Evolutionary conservation across 2,888 invertebrate species (phyloP).

Genomic region (Drosophila pegasa): DNA sequence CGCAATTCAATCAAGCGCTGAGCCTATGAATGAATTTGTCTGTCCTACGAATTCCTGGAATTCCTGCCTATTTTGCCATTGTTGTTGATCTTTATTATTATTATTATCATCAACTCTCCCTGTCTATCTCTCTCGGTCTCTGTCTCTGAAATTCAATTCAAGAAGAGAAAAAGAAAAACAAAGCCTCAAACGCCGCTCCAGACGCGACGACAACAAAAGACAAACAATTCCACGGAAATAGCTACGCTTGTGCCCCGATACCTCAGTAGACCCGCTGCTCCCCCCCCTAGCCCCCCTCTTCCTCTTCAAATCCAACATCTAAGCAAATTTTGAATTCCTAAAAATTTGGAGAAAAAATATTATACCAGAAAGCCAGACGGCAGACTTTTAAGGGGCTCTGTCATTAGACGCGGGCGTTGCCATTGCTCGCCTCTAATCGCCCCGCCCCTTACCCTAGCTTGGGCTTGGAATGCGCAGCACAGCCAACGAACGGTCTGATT

Average conservation of each 20-base stretch:
- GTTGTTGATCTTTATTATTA: conserved; percentile 39
- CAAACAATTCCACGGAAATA: conserved; percentile 73
- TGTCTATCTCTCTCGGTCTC: not conserved
- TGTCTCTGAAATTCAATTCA: conserved; percentile 56
- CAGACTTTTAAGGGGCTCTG: conserved; percentile 29
- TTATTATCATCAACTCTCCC: conserved; percentile 27
- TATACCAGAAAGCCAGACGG: conserved; percentile 18
- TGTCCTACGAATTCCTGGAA: conserved; percentile 51
- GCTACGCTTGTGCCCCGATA: conserved; percentile 21
- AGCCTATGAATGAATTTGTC: conserved; percentile 64
- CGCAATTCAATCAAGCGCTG: conserved; percentile 63
- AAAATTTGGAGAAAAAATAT: conserved; percentile 12
- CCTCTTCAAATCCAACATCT: conserved; percentile 17
- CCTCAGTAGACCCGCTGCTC: not conserved
- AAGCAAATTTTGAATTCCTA: conserved; percentile 26
- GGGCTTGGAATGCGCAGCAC: conserved; percentile 51
- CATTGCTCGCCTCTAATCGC: not conserved
- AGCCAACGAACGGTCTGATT: conserved; percentile 20
- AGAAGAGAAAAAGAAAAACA: conserved; percentile 27
- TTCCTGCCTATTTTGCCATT: conserved; percentile 37
- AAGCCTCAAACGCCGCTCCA: conserved; percentile 45
- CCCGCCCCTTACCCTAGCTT: not conserved
- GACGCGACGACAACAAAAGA: conserved; percentile 64
- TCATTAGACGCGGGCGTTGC: conserved; percentile 35
- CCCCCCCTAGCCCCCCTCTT: not conserved